A percentile compares a stretch with the other conserved stretches of the same genome.
Conservation (phyloP, 1,140 invertebrate genomes). For the Berghia stephanieae region DNA sequence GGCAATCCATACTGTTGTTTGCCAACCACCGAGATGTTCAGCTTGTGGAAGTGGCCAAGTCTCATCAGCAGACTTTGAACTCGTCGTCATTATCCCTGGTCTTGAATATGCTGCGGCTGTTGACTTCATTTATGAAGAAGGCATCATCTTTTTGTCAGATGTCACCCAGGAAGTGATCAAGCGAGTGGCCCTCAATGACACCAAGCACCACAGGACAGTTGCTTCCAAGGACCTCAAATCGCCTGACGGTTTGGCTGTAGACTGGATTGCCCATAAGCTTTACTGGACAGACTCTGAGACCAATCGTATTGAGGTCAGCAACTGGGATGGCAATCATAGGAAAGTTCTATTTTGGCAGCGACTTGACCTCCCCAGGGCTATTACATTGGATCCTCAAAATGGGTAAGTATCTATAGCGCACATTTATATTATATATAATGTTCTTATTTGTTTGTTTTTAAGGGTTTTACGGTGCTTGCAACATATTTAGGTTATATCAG, state of each 20-base stretch:
- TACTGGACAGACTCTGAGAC: constrained; percentile 97
- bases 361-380: constrained; percentile 93
- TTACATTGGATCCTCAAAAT: constrained; percentile 95
- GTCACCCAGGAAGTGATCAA: constrained; percentile 84
- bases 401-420: constrained; percentile 78
- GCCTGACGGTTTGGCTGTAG: constrained; percentile 92
- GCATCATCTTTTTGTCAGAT: constrained; percentile 89
- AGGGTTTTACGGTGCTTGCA: too few species aligned
- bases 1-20: constrained; percentile 74
- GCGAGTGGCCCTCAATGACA: constrained; percentile 76
- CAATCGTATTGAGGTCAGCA: constrained; percentile 93
- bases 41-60: constrained; percentile 75
- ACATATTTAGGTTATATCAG: too few species aligned
- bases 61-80: constrained; percentile 57
- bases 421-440: too few species aligned
- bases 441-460: too few species aligned
- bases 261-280: constrained; percentile 93
- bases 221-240: constrained; percentile 82
- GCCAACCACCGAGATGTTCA: constrained; percentile 82
- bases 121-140: constrained; percentile 84
- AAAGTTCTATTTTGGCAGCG: constrained; percentile 91
- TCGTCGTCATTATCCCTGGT: constrained; percentile 69
- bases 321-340: constrained; percentile 84
- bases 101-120: constrained; percentile 84
- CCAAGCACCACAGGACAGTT: constrained; percentile 64